A percentile compares a stretch with the other conserved stretches of the same genome.
Evolutionary conservation across 2,888 invertebrate species (phyloP).

Genomic region (Eremobia ochroleuca): DNA sequence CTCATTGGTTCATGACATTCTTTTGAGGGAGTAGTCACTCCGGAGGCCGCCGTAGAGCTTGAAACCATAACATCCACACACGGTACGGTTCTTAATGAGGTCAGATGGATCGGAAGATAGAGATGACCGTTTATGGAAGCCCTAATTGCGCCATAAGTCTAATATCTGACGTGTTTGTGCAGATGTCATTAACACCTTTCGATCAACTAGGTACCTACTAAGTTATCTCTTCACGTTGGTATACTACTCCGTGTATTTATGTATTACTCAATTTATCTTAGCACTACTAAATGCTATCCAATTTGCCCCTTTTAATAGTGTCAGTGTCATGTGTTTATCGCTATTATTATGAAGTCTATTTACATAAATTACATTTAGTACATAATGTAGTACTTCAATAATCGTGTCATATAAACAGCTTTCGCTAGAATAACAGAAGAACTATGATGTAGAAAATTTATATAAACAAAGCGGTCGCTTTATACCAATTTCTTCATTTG

Average conservation of each 20-base stretch:
- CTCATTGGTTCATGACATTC: neutral
- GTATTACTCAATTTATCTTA: conserved; percentile 29
- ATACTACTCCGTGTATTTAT: conserved; percentile 4
- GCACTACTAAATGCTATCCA: conserved; percentile 34
- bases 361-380: conserved; percentile 55
- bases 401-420: conserved; percentile 19
- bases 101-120: neutral
- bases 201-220: neutral
- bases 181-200: conserved; percentile 23
- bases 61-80: neutral
- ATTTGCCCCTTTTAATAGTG: conserved; percentile 51
- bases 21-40: neutral
- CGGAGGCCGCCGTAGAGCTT: neutral
- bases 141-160: neutral
- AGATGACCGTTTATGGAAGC: neutral
- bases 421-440: conserved; percentile 3
- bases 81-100: too few relatives aligned
- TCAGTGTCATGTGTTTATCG: conserved; percentile 58
- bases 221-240: neutral
- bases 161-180: neutral
- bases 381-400: conserved; percentile 24
- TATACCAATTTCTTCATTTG: neutral
- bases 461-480: neutral
- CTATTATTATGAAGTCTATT: conserved; percentile 54
- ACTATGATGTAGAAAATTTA: neutral